Conservation (phyloP, 2,888 invertebrate species). For the Amphimallon solstitiale region DNA sequence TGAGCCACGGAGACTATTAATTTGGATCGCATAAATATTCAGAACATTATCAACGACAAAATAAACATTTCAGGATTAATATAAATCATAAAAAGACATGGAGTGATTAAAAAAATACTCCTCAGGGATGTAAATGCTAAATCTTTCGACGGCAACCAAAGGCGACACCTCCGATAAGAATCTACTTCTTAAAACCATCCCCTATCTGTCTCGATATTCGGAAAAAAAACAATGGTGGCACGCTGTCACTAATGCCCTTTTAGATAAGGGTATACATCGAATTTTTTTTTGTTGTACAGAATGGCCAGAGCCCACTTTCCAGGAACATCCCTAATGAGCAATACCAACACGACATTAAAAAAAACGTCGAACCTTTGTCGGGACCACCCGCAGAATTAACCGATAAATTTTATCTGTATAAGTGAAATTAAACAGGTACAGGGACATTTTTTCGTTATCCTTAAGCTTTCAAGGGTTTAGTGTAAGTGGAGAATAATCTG, state of each 20-base stretch:
- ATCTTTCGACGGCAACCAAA: not conserved
- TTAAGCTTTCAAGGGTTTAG: not conserved
- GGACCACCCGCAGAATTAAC: constrained; percentile 24
- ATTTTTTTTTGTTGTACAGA: not conserved
- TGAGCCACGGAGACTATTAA: too few relatives aligned
- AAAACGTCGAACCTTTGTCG: constrained; percentile 2
- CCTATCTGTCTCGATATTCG: constrained; percentile 1
- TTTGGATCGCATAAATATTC: too few relatives aligned
- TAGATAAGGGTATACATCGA: constrained; percentile 3
- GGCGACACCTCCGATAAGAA: constrained; percentile 2
- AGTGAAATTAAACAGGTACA: constrained; percentile 23
- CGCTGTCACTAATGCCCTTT: constrained; percentile 2
- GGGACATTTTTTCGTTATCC: constrained; percentile 14
- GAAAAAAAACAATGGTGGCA: constrained; percentile 15
- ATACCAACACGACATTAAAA: constrained; percentile 1
- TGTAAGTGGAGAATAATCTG: constrained; percentile 4
- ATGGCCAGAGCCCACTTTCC: constrained; percentile 16
- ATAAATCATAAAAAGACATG: too few relatives aligned
- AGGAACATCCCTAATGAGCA: constrained; percentile 23
- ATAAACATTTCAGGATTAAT: too few relatives aligned
- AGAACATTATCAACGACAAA: too few relatives aligned
- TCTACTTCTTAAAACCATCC: constrained; percentile 11
- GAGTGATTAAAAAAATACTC: not conserved
- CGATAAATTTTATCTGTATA: constrained; percentile 19
- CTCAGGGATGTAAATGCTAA: not conserved